Percentiles rank a stretch among this genome's conserved stretches.
phyloP scores from a whole-genome alignment of 2,888 invertebrate genomes.

The Boloria selene region DNA sequence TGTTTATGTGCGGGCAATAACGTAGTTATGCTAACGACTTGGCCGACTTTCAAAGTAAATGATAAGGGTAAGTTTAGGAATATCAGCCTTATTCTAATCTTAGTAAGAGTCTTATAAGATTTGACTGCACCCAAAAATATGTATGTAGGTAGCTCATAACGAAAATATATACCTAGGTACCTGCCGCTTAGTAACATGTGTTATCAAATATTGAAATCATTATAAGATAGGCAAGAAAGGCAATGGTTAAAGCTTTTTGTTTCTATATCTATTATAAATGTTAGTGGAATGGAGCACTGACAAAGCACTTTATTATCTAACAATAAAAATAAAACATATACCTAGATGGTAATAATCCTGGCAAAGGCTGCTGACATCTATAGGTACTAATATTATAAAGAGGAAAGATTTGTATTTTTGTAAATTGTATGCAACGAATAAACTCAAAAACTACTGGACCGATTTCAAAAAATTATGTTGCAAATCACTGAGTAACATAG shows the following conservation, averaged over 20 bases:
- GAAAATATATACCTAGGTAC: constrained; percentile 9
- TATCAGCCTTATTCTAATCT: background rate
- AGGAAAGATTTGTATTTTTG: no score
- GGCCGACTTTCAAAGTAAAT: constrained; percentile 37
- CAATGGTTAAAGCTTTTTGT: background rate
- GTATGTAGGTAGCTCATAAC: constrained; percentile 3
- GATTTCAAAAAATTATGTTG: no score
- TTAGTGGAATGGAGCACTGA: no score
- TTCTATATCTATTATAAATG: no score
- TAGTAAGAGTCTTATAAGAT: background rate
- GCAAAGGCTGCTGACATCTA: no score
- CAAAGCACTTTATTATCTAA: no score
- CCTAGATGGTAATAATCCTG: no score
- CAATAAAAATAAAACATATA: no score
- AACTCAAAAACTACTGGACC: no score
- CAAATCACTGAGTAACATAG: no score
- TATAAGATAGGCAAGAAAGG: background rate
- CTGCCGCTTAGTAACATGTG: background rate
- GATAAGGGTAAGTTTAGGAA: constrained; percentile 9
- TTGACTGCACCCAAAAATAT: constrained; percentile 1
- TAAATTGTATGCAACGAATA: no score
- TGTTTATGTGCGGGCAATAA: constrained; percentile 26
- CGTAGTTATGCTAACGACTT: constrained; percentile 31
- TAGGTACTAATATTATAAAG: no score
- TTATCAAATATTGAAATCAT: background rate